Base-by-base conservation (phyloP, 2,888 invertebrate species). In the Stomorhina lunata region DNA sequence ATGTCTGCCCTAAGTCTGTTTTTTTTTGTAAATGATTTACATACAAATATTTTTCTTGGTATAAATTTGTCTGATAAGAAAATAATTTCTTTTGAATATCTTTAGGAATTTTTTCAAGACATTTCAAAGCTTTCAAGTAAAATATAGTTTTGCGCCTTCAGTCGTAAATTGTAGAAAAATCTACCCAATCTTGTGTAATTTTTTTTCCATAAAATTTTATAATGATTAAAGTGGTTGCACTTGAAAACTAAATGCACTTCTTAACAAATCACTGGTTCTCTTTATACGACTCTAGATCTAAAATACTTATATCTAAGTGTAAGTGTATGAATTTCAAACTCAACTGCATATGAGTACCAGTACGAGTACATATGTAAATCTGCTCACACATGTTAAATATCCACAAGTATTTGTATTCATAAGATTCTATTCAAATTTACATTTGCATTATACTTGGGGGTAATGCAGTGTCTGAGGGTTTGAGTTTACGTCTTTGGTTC, bases 221-320 rank as follows among this genome's bases (percentile, higher is more conserved):
- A 73, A 80, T 79, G 65, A 79, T 61, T 65, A 66, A 82, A 82
- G 82, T 82, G 82, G 75, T 82, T 82, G 79, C 82, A 71, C 82
- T 82, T 82, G 82, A 82, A 82, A 77, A 82, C 75, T 79, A 82
- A 82, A 82, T 82, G 71, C 82, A 59, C 79, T 73, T 59, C 66
- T 63, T 55, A 50, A 53, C 61, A 71, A 63, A 71, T 65, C 78
- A 78, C 71, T 78, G 69, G 55, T 4, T 78, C 48, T 32, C 53
- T 71, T 50, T 63, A 37, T 43, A 63, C 55, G 45, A 63, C 55
- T 32, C 22, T 65, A 43, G 27, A 5, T 32, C n/a, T 43, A 50
- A 37, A 66, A 15, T 37, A 53, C 66, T 43, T 68, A n/a, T n/a
- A n/a, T n/a, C n/a, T n/a, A n/a, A n/a, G n/a, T n/a, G n/a, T n/a